Evolutionary conservation across 2,797 vertebrate species (phyloP).

Genomic region (Mionectes olivaceus): DNA sequence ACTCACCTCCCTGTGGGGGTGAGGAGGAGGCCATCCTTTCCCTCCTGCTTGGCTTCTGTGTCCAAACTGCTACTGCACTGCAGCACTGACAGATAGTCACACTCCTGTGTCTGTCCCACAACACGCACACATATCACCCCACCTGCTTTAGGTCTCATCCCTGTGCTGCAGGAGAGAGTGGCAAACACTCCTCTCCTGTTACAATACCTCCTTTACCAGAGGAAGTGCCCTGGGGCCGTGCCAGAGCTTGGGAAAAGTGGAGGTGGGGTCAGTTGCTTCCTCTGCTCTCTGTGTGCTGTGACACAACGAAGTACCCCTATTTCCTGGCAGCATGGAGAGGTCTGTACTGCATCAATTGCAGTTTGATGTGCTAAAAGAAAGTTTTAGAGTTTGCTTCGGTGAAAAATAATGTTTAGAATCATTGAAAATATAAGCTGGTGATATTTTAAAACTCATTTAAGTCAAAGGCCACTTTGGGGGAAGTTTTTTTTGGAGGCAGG

Average conservation of each 20-base stretch:
- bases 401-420: neutral
- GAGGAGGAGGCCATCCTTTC: neutral
- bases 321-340: neutral
- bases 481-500: too few relatives aligned
- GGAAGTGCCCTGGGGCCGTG: neutral
- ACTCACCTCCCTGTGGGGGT: neutral
- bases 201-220: neutral
- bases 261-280: neutral
- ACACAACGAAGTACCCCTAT: neutral
- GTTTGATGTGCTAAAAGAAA: neutral
- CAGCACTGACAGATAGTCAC: neutral
- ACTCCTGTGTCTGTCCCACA: neutral
- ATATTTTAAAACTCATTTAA: neutral
- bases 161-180: neutral
- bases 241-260: neutral
- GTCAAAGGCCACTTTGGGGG: neutral
- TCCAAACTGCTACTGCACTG: neutral
- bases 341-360: neutral
- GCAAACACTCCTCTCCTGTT: neutral
- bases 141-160: neutral
- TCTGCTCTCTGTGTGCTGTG: neutral
- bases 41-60: neutral
- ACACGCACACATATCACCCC: neutral
- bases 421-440: neutral
- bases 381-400: neutral